Evolutionary conservation across 2,888 invertebrate genomes (phyloP).

Genomic region (Alloplasta piceator): DNA sequence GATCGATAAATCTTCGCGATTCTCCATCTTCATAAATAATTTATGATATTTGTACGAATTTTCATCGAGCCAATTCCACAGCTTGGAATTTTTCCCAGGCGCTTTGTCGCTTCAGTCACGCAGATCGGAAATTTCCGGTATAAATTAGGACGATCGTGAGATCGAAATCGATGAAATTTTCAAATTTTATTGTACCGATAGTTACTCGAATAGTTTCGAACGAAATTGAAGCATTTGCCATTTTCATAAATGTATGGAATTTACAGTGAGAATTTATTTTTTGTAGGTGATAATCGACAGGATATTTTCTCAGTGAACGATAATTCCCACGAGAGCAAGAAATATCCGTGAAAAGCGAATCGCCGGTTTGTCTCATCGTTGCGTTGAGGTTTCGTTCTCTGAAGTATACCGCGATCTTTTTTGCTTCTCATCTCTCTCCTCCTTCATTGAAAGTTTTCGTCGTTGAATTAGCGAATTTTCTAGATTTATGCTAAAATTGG

Average conservation of each 20-base stretch:
- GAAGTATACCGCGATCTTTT: conserved; percentile 31
- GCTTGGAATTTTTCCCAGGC: conserved; percentile 5
- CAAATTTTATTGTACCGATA: neutral
- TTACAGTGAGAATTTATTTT: neutral
- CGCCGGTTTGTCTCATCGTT: conserved; percentile 34
- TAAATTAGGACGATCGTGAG: conserved; percentile 25
- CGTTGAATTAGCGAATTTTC: no score
- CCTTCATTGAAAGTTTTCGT: neutral
- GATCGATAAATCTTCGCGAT: conserved; percentile 48
- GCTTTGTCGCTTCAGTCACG: neutral
- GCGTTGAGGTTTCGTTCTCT: neutral
- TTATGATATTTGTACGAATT: conserved; percentile 23
- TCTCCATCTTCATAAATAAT: conserved; percentile 53
- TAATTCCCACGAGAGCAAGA: conserved; percentile 11
- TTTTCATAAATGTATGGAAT: neutral
- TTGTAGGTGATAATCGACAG: neutral
- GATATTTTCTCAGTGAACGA: neutral
- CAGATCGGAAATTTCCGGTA: conserved; percentile 4
- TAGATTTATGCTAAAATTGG: no score
- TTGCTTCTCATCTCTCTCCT: conserved; percentile 1
- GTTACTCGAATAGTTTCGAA: neutral
- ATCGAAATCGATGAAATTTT: conserved; percentile 3
- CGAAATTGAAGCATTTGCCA: neutral
- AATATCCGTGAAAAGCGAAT: conserved; percentile 52
- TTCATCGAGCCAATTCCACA: conserved; percentile 14